These are phyloP conservation scores for Emydura subglobosa DNA, from an alignment of 2,113 vertebrate species.

Conservation along the genomic window DNA sequence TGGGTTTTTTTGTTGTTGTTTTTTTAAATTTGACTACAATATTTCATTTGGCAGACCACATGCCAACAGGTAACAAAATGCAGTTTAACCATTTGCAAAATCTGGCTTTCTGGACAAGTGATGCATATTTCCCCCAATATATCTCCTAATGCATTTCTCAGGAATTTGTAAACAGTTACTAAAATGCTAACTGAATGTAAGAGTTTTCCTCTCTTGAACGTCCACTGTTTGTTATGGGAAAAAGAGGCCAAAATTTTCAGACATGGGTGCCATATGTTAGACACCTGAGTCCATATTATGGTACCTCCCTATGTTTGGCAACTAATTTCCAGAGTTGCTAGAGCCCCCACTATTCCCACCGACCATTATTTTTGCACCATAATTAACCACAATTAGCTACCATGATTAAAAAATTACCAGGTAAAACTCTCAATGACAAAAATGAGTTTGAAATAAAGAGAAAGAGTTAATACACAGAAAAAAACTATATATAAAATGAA, in stretches of 20 bases:
- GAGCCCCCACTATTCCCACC: background rate
- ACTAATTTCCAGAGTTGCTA: background rate
- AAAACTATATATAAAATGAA: background rate
- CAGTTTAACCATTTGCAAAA: slow-evolving; percentile 13
- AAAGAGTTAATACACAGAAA: background rate
- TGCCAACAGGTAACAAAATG: background rate
- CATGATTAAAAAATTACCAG: background rate
- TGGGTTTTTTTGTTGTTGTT: background rate
- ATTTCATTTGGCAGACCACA: slow-evolving; percentile 3
- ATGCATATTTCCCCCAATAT: background rate
- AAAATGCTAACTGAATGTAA: background rate
- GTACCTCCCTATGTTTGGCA: rapidly evolving
- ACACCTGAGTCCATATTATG: rapidly evolving
- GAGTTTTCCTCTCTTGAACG: background rate
- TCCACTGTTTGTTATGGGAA: background rate
- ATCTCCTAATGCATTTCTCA: background rate
- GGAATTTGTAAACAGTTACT: background rate
- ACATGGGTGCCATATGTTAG: background rate
- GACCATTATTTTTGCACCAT: background rate
- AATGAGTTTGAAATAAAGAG: background rate
- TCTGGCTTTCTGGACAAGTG: background rate
- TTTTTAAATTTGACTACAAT: background rate
- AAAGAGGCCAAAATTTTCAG: background rate
- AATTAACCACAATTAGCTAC: background rate
- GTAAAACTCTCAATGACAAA: background rate